Evolutionary conservation across 2,797 vertebrate species (phyloP), one percentile per base, ranked within the genome.

Genomic region (Pipistrellus nathusii): DNA sequence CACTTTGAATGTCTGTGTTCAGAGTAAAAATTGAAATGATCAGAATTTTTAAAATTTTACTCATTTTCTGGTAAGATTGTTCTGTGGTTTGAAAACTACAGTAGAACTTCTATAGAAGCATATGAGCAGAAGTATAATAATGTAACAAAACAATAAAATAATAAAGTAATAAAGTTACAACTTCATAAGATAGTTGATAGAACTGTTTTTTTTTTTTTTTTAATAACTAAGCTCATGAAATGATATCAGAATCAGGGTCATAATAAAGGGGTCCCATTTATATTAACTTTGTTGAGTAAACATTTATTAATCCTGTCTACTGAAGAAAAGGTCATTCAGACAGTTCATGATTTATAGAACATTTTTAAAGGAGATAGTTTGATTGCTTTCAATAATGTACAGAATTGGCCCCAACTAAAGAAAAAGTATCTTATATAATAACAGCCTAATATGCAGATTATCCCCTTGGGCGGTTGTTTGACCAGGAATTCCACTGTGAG

Each of bases 211-310:
- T 38, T 57, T 88, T 11, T 90, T 57, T 88, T 44, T 90, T 90
- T 85, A 90, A 48, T 95, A 86, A 85, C 38, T 77, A 38, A 92
- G 88, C n/a, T 94, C n/a, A 71, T 35, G 14, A 93, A 92, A 78
- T 94, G 53, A 93, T 32, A 82, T 95, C 66, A 90, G 82, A n/a
- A 85, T 92, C 64, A 83, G 53, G 32, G 35, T 97, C 85, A 4
- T 90, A 90, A 91, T 92, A 82, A 85, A 85, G 30, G 20, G 23
- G 57, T 69, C 17, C 23, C 57, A 66, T 85, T 94, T 92, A 68
- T 92, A 83, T 78, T 85, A 92, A 92, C 82, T 77, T 62, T 94
- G 23, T 95, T 91, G 68, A 84, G 44, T 87, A 73, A 90, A 68
- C 72, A 69, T 88, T 94, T 88, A 91, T 66, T 91, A 89, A 87